Evolutionary conservation across 2,888 invertebrate genomes (phyloP), one percentile per base, ranked within the genome.

Genomic region (Phorcus lineatus): DNA sequence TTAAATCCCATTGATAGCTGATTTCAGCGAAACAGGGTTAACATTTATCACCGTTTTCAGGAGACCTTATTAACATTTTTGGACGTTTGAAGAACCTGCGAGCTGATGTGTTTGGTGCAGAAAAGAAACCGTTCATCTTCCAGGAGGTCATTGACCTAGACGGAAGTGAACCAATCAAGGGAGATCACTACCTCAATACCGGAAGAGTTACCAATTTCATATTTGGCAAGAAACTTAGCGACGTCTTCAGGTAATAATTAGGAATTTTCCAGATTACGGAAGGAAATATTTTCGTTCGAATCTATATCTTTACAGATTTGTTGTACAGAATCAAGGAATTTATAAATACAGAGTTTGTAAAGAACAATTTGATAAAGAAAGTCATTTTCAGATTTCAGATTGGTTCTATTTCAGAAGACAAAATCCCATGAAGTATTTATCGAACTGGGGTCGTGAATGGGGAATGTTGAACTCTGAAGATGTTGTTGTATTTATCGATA

Each of bases 401-500:
- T n/a, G n/a, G n/a, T n/a, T n/a, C n/a, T 36, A 36, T 9, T 86
- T 86, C 82, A 80, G 81, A 6, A 75, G 55, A 13, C 40, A 82
- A 19, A 86, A 89, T 78, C 83, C 87, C 19, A 86, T 89, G 57
- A 90, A 89, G 76, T 88, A 81, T 55, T 81, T 90, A 66, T 53
- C 24, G 16, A 87, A 79, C 76, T 90, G 84, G 84, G 90, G 89
- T 0, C 54, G 89, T 89, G 36, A 36, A 4, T 36, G 36, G 36
- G 90, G 91, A 0, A 90, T 91, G 88, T 86, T 90, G 67, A 83
- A 75, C 4, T 80, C 86, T 7, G 80, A 83, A 0, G 94, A 90
- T 74, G 95, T 96, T 3, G 89, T 97, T 0, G 95, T 96, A n/a
- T 97, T 97, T 90, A 95, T 97, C 77, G 97, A 97, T 90, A 98